Evolutionary conservation across 2,797 vertebrate species (phyloP).

Genomic region (Staurois parvus): DNA sequence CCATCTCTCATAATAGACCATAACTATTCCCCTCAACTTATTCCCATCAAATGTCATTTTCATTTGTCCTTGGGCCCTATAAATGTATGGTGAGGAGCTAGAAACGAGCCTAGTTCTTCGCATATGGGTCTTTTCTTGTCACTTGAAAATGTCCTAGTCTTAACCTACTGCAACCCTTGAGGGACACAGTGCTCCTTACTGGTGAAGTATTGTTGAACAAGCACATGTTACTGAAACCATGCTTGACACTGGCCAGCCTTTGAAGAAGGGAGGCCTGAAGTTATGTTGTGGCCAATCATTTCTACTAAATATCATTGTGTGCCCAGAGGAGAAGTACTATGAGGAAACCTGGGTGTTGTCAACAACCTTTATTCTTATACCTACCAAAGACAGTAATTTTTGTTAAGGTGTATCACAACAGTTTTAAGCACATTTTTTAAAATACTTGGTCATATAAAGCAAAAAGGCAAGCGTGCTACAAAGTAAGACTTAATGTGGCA

Average conservation of each 20-base stretch:
- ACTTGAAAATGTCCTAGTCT: constrained; percentile 64
- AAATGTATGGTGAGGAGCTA: constrained; percentile 16
- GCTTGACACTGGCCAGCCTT: constrained; percentile 70
- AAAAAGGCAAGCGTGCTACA: constrained; percentile 38
- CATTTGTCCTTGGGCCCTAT: constrained; percentile 18
- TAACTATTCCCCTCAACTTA: constrained; percentile 39
- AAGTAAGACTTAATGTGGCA: no score
- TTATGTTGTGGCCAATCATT: constrained; percentile 68
- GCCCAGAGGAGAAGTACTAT: constrained; percentile 65
- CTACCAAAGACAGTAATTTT: background rate
- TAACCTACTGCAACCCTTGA: constrained; percentile 65
- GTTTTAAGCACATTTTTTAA: background rate
- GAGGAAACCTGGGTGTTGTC: constrained; percentile 52
- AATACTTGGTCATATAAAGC: background rate
- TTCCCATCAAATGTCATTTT: constrained; percentile 41
- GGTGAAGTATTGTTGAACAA: constrained; percentile 69
- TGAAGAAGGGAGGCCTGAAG: constrained; percentile 64
- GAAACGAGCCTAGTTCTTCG: constrained; percentile 6
- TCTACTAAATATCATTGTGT: constrained; percentile 69
- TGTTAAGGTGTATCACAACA: background rate
- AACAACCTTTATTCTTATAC: constrained; percentile 18
- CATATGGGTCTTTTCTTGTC: constrained; percentile 25
- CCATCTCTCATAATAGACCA: constrained; percentile 37
- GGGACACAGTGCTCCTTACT: constrained; percentile 66
- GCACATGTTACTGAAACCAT: constrained; percentile 67